A percentile compares a stretch with the other conserved stretches of the same genome.
Evolutionary conservation across 2,797 vertebrate genomes (phyloP).

Genomic region (Dallia pectoralis): DNA sequence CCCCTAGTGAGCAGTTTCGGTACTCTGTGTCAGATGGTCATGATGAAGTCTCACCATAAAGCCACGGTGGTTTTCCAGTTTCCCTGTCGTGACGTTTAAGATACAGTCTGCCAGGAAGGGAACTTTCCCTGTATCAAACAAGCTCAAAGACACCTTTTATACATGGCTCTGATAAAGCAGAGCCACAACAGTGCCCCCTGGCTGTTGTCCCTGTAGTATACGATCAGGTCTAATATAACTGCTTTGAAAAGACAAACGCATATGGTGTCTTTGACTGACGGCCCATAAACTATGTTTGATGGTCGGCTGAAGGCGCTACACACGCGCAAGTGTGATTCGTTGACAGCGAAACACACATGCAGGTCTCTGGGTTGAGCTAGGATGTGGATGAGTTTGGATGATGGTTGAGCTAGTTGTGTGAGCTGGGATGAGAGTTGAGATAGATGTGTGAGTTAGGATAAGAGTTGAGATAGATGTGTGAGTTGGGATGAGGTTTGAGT

Average conservation of each 20-base stretch:
- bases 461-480: too few relatives aligned
- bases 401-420: too few relatives aligned
- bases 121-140: neutral
- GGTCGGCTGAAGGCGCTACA: conserved; percentile 21
- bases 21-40: conserved; percentile 5
- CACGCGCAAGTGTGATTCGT: conserved; percentile 34
- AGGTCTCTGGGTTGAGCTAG: too few relatives aligned
- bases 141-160: neutral
- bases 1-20: conserved; percentile 61
- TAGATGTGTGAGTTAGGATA: too few relatives aligned
- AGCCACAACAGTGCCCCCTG: conserved; percentile 22
- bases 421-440: too few relatives aligned
- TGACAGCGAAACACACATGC: conserved; percentile 43
- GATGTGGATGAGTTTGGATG: too few relatives aligned
- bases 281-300: conserved; percentile 59
- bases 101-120: neutral
- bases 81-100: neutral
- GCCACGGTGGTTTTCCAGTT: neutral
- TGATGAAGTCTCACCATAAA: neutral
- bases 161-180: conserved; percentile 9
- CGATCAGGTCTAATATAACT: conserved; percentile 62
- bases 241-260: conserved; percentile 61
- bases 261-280: conserved; percentile 64
- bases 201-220: conserved; percentile 44
- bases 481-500: too few relatives aligned